Evolutionary conservation across 2,888 invertebrate genomes (phyloP), one percentile per base, ranked within the genome.

Genomic region (Prostheceraeus crozeri): DNA sequence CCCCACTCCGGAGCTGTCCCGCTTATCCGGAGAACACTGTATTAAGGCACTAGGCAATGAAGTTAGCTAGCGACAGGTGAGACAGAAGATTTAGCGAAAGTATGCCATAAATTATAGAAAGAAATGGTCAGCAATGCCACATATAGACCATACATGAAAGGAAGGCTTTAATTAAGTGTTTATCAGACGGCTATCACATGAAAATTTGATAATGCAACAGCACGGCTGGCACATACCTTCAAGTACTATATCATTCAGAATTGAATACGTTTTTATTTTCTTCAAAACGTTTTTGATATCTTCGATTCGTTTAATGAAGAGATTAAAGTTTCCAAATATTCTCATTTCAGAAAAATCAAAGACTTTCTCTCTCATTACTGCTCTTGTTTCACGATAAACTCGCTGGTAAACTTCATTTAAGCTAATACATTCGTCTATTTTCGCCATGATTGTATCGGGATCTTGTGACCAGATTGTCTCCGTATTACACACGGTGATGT

Each of bases 281-380:
- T 40, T 40, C 19, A 40, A 40, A 40, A 40, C 19, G 19, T 14
- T 16, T 16, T 16, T 40, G n/a, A 40, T 6, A 10, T 40, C 40
- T 10, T 40, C 40, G 16, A 40, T 40, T 40, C 40, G 4, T 6
- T 8, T 8, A 4, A n/a, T 14, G 16, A 40, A 40, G n/a, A 40
- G 40, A 40, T 40, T 40, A 6, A 40, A 8, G 19, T 40, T 40
- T 40, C 40, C 40, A 40, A 40, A 40, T 10, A 40, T 40, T n/a
- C 19, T 14, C n/a, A 40, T 40, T 40, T 40, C 40, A 8, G 40
- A 40, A 40, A 40, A 40, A 40, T 40, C 40, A n/a, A 40, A 40
- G 6, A 14, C 19, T 19, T 40, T 40, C 19, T 40, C 40, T 40
- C 19, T 19, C 40, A 40, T 40, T 14, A 16, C 19, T n/a, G 19